Base-by-base conservation (phyloP, 2,113 vertebrate genomes). In the Chionomys nivalis region DNA sequence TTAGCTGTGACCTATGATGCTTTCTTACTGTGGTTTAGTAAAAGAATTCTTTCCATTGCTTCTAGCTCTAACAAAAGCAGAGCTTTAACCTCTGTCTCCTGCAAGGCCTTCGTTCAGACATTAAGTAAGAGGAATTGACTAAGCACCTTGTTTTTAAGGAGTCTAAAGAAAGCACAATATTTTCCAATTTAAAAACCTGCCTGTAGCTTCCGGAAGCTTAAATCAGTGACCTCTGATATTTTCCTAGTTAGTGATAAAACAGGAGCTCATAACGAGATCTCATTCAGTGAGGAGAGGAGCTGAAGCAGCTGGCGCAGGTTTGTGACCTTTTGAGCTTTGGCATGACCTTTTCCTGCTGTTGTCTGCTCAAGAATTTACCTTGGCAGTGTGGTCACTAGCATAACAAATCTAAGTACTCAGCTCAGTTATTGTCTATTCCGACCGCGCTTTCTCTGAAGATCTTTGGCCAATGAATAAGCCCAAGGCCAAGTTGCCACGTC, bases 291-390 rank as follows among this genome's bases (percentile, higher is more conserved):
- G 3, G 9, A 85, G 65, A 63, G 70, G 19, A 66, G 28, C 63
- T 70, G 66, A 85, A 88, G 89, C n/a, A 31, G 90, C 89, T 77
- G 78, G 28, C 90, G 58, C 31, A 95, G 63, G 7, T 86, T 88
- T 90, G 65, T 81, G 66, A 52, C 68, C 85, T 95, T 94, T 47
- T 61, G 36, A 63, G 49, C 39, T 52, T 82, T 23, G 33, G 31
- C 26, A 24, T 72, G 65, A 82, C 78, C 36, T 72, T 90, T 79
- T 44, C 42, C 79, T 85, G 70, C 81, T 17, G 9, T 79, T 63
- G 44, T 90, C 89, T 88, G 26, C 49, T 90, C 58, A 96, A 88
- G 72, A 81, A 92, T 89, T 94, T 73, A 47, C 23, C 26, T 31
- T 23, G 24, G 42, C 11, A 36, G n/a, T 36, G n/a, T 83, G 49